These are phyloP conservation scores for Catharus ustulatus DNA, from an alignment of 2,797 vertebrate species.

Conservation along the genomic window DNA sequence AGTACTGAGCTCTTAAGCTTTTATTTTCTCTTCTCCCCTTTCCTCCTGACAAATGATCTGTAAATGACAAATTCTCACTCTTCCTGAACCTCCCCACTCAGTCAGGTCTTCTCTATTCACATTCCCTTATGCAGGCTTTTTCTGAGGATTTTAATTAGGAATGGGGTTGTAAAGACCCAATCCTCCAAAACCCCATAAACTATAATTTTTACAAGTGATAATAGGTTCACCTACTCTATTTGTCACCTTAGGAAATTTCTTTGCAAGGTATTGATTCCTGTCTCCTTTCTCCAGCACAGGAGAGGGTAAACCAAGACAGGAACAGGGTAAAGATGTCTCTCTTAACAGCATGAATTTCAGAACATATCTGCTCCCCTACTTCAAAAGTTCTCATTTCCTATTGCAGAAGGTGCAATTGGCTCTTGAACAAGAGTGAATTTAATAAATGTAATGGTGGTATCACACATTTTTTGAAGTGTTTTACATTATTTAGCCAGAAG, in stretches of 20 bases:
- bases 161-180: background rate
- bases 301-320: background rate
- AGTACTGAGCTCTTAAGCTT: background rate
- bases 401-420: background rate
- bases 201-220: background rate
- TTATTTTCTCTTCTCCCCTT: background rate
- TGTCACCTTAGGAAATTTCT: background rate
- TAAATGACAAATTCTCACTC: background rate
- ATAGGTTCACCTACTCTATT: background rate
- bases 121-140: background rate
- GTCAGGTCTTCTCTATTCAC: background rate
- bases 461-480: background rate
- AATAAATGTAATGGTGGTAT: background rate
- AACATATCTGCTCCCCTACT: background rate
- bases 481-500: background rate
- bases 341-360: background rate
- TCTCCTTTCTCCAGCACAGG: background rate
- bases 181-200: background rate
- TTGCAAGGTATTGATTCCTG: background rate
- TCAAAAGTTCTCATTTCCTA: background rate
- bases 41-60: background rate
- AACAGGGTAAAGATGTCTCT: background rate
- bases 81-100: background rate
- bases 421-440: background rate
- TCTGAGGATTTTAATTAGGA: background rate